Evolutionary conservation across 2,113 vertebrate species (phyloP), one percentile per base, ranked within the genome.

Genomic region (Thunnus maccoyii): DNA sequence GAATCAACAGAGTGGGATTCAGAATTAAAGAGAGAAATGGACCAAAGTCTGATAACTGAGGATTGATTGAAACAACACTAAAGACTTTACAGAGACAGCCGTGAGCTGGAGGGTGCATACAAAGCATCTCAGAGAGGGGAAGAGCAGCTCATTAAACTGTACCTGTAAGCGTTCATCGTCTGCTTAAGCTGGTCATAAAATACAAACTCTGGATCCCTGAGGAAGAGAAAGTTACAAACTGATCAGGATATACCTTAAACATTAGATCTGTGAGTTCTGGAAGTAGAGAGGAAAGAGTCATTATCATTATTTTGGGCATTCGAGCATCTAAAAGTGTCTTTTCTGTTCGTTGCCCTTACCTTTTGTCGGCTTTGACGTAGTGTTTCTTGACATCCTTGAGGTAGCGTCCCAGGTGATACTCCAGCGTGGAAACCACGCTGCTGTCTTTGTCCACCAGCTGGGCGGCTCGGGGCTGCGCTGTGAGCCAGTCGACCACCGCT

Each of bases 181-280:
- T 99, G 98, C 88, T 99, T 99, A 75, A 99, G 94, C 95, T 99
- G 98, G 91, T 99, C 98, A 2, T 99, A 99, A 92, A 99, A 99
- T 56, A 99, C 97, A 93, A 99, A 99, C 93, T 99, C 98, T 0
- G 98, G 98, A 88, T 99, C 98, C 83, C 98, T 99, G 93, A 80
- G 74, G 91, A 73, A 78, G 47, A 78, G 41, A 36, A 57, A 62
- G 32, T 14, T 1, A 27, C 22, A 62, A 41, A 22, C 8, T 9
- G 16, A 7, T 12, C 30, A 27, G 10, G 17, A 22, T 14, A 1
- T 14, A 17, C 0, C 16, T 9, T 6, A 3, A 7, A 47, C 5
- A n/a, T 22, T 12, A 36, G 12, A 36, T 22, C 55, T 50, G 55
- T 18, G 0, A 4, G 61, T 62, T 36, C 27, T 52, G 48, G 30